Evolutionary conservation across 2,113 vertebrate genomes (phyloP), one percentile per base, ranked within the genome.

Genomic region (Asarcornis scutulata): DNA sequence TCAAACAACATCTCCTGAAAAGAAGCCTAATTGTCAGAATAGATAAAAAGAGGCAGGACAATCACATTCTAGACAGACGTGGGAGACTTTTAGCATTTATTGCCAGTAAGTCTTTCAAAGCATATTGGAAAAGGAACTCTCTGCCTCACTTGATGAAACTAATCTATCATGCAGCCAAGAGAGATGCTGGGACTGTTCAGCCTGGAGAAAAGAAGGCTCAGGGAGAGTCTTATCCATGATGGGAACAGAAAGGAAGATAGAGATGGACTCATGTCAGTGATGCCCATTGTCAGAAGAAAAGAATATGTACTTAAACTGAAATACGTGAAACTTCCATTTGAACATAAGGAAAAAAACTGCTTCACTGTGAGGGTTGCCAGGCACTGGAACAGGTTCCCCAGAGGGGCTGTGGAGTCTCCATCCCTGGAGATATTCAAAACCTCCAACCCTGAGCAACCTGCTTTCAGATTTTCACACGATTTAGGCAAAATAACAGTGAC

Each of bases 231-330:
- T 48, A 27, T 6, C 7, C 4, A 7, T 50, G 18, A 73, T 22
- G 0, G 0, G 4, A 15, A 0, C 2, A 62, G 3, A 11, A 85
- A 64, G 69, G 8, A 85, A 11, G 9, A 36, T 26, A 75, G 44
- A 60, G 17, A 1, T 55, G 71, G 26, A 53, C 4, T 26, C 12
- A 46, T 42, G 14, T 71, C n/a, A 27, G 5, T 42, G 1, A 1
- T 34, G 6, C 4, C 34, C 60, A 44, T 17, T 67, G n/a, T 58
- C 23, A 72, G 29, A 11, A 86, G 26, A 31, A 86, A 40, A 0
- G 0, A 83, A 40, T 0, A 38, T 15, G 1, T 38, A 3, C 16
- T 68, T 68, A 59, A 91, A 83, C 13, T 46, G 4, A 48, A 83
- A n/a, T 31, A 40, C 2, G 32, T 50, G 5, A 73, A 9, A 72